Conservation (phyloP, 1,140 invertebrate genomes). For the Tribolium madens region DNA sequence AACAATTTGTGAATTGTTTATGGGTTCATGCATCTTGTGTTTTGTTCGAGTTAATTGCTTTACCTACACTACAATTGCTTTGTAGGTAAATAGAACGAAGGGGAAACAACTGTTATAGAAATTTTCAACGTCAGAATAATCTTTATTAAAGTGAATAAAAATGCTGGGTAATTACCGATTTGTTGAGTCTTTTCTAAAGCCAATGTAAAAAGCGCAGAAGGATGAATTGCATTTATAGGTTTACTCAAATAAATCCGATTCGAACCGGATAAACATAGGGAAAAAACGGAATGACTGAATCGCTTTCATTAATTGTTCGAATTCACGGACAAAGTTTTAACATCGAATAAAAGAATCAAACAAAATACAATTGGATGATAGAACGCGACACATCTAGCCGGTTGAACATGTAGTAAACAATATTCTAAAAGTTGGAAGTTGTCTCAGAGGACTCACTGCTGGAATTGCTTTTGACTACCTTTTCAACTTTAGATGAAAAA, state of each 20-base stretch:
- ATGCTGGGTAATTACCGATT: not conserved
- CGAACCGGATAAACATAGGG: not conserved
- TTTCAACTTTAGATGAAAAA: slow-evolving; percentile 53
- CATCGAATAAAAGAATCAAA: slow-evolving; percentile 5
- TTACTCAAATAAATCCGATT: slow-evolving; percentile 7
- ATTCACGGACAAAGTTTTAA: not conserved
- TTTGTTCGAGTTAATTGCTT: slow-evolving; percentile 24
- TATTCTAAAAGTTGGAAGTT: slow-evolving; percentile 57
- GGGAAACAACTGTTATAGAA: not conserved
- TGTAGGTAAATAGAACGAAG: not conserved
- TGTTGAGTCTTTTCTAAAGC: not conserved
- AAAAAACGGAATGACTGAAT: slow-evolving; percentile 6
- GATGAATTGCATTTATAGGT: slow-evolving; percentile 14
- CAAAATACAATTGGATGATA: slow-evolving; percentile 17
- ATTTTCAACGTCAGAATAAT: too few relatives aligned
- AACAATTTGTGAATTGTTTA: slow-evolving; percentile 11
- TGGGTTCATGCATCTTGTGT: slow-evolving; percentile 12
- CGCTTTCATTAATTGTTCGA: slow-evolving; percentile 14
- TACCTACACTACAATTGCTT: slow-evolving; percentile 11
- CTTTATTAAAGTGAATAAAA: not conserved
- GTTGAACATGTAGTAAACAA: slow-evolving; percentile 54
- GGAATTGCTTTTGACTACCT: slow-evolving; percentile 56
- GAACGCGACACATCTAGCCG: slow-evolving; percentile 13
- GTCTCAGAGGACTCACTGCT: slow-evolving; percentile 50
- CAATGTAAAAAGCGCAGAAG: slow-evolving; percentile 5